These are phyloP conservation scores for Philaenus spumarius DNA, from an alignment of 1,140 invertebrate genomes.

Conservation along the genomic window DNA sequence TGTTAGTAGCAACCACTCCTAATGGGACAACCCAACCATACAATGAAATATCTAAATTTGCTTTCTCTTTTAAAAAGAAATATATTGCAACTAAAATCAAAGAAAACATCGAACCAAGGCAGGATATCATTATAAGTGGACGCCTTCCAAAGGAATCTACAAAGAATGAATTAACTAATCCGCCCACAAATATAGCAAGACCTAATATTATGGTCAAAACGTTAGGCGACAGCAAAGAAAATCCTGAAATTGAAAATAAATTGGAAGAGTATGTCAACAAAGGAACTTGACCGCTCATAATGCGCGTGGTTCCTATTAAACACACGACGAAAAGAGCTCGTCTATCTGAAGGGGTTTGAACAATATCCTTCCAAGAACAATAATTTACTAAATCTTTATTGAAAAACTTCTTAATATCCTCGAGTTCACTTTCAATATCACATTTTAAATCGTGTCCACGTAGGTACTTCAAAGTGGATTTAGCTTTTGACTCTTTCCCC, in stretches of 20 bases:
- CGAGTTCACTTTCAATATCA: conserved; percentile 18
- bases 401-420: conserved; percentile 17
- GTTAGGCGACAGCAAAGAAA: background rate
- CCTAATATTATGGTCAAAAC: conserved; percentile 21
- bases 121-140: conserved; percentile 45
- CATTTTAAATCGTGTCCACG: conserved; percentile 37
- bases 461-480: conserved; percentile 55
- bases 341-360: conserved; percentile 12
- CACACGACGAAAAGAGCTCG: conserved; percentile 23
- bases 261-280: conserved; percentile 25
- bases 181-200: conserved; percentile 11
- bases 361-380: conserved; percentile 19
- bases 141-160: conserved; percentile 41
- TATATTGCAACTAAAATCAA: conserved; percentile 35
- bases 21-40: no score
- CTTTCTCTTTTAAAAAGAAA: conserved; percentile 41
- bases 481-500: conserved; percentile 54
- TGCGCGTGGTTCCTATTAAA: conserved; percentile 17
- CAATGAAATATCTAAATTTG: no score
- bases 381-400: conserved; percentile 8
- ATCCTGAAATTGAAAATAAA: conserved; percentile 11
- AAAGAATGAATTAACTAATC: conserved; percentile 38
- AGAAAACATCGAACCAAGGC: conserved; percentile 26
- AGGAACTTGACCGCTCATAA: conserved; percentile 24
- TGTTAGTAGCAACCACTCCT: no score